Percentiles rank a stretch among this genome's conserved stretches.
These are phyloP conservation scores for Orchestia grillus DNA, from an alignment of 1,140 invertebrate species.

Conservation along the genomic window DNA sequence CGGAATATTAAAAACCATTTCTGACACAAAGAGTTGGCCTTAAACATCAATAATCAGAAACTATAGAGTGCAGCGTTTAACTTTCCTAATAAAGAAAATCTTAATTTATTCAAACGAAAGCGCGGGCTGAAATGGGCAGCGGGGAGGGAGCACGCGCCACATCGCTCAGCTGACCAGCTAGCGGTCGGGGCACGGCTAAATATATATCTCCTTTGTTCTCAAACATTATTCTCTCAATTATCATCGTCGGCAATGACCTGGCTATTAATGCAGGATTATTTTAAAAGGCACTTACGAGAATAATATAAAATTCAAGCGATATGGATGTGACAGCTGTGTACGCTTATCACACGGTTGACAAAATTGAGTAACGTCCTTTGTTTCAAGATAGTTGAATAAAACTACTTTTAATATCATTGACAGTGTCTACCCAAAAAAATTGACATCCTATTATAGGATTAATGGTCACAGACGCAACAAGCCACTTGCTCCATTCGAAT, in stretches of 20 bases:
- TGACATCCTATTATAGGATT: neutral
- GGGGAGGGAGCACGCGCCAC: neutral
- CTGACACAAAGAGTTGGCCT: too few species aligned
- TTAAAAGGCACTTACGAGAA: neutral
- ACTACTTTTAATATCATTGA: neutral
- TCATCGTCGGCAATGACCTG: neutral
- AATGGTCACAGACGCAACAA: neutral
- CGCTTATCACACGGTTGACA: neutral
- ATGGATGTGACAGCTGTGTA: neutral
- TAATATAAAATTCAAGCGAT: neutral
- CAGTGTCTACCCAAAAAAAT: neutral
- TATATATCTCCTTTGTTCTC: neutral
- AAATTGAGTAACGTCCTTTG: neutral
- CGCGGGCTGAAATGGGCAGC: slow-evolving; percentile 3
- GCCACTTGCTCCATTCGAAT: neutral
- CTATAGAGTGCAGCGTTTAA: too few species aligned
- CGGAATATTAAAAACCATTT: too few species aligned
- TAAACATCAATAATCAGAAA: too few species aligned
- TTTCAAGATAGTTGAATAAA: neutral
- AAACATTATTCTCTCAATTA: neutral
- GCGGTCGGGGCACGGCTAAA: slow-evolving; percentile 1
- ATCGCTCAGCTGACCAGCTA: neutral
- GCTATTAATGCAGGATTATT: neutral
- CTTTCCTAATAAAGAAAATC: neutral
- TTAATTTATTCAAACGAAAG: neutral